Evolutionary conservation across 2,888 invertebrate genomes (phyloP).

Genomic region (Bombylius major): DNA sequence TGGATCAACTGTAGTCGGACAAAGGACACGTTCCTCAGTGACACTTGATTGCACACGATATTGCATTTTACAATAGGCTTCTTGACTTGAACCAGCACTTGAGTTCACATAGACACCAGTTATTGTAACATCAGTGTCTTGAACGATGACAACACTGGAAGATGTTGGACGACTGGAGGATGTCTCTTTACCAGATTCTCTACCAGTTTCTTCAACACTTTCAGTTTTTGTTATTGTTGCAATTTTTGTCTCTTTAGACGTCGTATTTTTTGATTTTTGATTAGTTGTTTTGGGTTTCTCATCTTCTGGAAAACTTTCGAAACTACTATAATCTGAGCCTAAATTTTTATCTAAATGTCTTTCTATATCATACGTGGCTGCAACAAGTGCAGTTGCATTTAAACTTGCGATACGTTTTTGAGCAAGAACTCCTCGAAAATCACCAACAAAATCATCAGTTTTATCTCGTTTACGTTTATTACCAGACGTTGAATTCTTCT

Average conservation of each 20-base stretch:
- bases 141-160: constrained; percentile 59
- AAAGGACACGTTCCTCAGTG: constrained; percentile 73
- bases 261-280: constrained; percentile 7
- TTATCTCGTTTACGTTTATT: constrained; percentile 18
- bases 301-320: constrained; percentile 29
- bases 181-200: constrained; percentile 23
- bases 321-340: constrained; percentile 31
- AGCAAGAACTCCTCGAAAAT: constrained; percentile 75
- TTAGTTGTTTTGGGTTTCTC: constrained; percentile 7
- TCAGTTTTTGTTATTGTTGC: constrained; percentile 11
- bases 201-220: constrained; percentile 21
- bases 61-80: constrained; percentile 80
- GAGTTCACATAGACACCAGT: constrained; percentile 72
- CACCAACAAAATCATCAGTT: constrained; percentile 35
- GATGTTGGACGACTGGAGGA: constrained; percentile 38
- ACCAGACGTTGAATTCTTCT: constrained; percentile 8
- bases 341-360: constrained; percentile 34
- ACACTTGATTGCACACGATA: constrained; percentile 80
- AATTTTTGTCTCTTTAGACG: constrained; percentile 11
- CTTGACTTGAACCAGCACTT: constrained; percentile 60
- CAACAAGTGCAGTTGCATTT: constrained; percentile 80
- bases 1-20: constrained; percentile 32
- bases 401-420: constrained; percentile 84
- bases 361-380: constrained; percentile 70
- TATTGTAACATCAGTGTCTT: constrained; percentile 78